A percentile compares a stretch with the other conserved stretches of the same genome.
These are phyloP conservation scores for Centruroides sculpturatus DNA, from an alignment of 1,140 invertebrate genomes.

Conservation along the genomic window DNA sequence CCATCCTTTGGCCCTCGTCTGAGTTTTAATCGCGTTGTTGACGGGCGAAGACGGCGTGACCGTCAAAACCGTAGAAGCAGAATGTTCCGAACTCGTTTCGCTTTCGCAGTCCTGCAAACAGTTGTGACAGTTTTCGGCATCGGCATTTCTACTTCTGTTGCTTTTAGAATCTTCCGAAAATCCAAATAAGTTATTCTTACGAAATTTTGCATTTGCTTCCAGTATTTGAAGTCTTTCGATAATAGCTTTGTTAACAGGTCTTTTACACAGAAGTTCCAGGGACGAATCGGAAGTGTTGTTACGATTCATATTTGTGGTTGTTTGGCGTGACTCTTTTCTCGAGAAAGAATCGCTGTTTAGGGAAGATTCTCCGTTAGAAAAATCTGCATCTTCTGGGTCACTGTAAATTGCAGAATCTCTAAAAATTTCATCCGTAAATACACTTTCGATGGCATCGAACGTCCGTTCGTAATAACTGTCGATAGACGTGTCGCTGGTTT, in stretches of 20 bases:
- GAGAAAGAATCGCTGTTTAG: background rate
- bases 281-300: conserved; percentile 17
- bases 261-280: conserved; percentile 11
- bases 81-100: conserved; percentile 32
- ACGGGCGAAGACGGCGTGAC: conserved; percentile 19
- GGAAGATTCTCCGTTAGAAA: conserved; percentile 13
- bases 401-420: conserved; percentile 72
- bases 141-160: conserved; percentile 22
- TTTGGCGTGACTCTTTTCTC: background rate
- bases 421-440: conserved; percentile 43
- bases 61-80: conserved; percentile 31
- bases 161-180: conserved; percentile 18
- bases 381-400: conserved; percentile 41
- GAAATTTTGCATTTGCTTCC: conserved; percentile 20
- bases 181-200: conserved; percentile 12
- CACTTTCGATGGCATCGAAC: conserved; percentile 56
- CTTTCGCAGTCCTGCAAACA: conserved; percentile 25
- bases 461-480: conserved; percentile 59
- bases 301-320: conserved; percentile 22
- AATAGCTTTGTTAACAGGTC: conserved; percentile 16
- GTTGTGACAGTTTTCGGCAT: conserved; percentile 23
- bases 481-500: conserved; percentile 26
- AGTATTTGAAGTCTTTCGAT: conserved; percentile 22
- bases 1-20: conserved; percentile 29
- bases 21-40: conserved; percentile 12